phyloP scores from a whole-genome alignment of 2,888 invertebrate species.

The Labia minor region DNA sequence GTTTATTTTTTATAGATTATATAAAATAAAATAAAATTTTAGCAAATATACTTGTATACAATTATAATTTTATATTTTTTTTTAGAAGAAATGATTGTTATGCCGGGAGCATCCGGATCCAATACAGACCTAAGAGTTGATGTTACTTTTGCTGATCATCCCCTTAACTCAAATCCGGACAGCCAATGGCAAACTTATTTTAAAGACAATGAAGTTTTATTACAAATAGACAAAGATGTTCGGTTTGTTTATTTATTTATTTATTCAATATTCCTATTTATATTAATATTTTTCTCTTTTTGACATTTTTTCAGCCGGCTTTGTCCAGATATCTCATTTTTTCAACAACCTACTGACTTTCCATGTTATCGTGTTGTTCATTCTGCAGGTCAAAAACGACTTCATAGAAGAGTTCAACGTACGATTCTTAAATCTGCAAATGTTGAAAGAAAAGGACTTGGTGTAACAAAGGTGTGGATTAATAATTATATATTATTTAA shows the following conservation, averaged over 20 bases:
- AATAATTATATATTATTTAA: no score
- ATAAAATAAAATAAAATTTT: no score
- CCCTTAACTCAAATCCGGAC: conserved; percentile 86
- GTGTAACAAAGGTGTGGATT: conserved; percentile 85
- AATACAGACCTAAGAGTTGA: conserved; percentile 42
- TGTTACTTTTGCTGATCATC: conserved; percentile 65
- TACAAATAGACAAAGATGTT: conserved; percentile 97
- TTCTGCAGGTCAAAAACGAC: conserved; percentile 67
- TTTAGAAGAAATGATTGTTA: conserved; percentile 76
- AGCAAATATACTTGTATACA: no score
- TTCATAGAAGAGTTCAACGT: conserved; percentile 81
- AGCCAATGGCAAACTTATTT: conserved; percentile 95
- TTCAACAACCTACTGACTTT: conserved; percentile 86
- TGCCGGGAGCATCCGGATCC: conserved; percentile 54
- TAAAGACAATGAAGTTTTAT: conserved; percentile 90
- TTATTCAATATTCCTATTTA: conserved; percentile 16
- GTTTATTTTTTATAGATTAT: no score
- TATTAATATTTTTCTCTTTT: conserved; percentile 17
- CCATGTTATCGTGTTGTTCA: conserved; percentile 73
- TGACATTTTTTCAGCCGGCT: conserved; percentile 45
- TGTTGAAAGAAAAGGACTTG: conserved; percentile 76
- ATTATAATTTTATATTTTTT: no score
- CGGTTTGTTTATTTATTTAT: conserved; percentile 38
- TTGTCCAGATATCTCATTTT: conserved; percentile 95
- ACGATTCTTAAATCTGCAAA: conserved; percentile 76